Evolutionary conservation across 1,140 invertebrate genomes (phyloP).

Genomic region (Zeugodacus cucurbitae): DNA sequence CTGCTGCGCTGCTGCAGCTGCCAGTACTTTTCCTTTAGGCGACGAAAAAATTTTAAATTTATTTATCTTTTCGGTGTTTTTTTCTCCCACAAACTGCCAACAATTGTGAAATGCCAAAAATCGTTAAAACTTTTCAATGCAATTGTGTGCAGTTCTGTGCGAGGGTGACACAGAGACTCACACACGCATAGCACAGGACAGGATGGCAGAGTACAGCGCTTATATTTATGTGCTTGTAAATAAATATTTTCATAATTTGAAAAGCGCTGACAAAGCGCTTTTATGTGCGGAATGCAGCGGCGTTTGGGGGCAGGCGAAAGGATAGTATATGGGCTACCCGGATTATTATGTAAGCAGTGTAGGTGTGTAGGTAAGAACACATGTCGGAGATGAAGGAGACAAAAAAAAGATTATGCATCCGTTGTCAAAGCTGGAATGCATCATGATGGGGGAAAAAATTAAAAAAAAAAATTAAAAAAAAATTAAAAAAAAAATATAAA

Average conservation of each 20-base stretch:
- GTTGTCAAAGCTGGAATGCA: not conserved
- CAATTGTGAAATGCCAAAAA: constrained; percentile 37
- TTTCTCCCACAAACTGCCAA: not conserved
- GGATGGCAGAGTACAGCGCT: not conserved
- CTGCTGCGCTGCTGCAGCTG: not conserved
- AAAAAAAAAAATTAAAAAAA: not conserved
- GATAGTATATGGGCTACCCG: not conserved
- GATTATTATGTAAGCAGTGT: not conserved
- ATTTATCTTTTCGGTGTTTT: not conserved
- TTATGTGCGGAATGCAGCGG: not conserved
- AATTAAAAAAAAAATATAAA: not conserved
- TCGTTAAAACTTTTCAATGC: constrained; percentile 38
- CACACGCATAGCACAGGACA: not conserved
- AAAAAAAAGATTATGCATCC: not conserved
- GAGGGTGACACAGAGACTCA: not conserved
- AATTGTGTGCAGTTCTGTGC: not conserved
- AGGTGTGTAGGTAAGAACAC: not conserved
- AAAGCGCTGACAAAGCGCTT: constrained; percentile 28
- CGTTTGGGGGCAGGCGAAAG: not conserved
- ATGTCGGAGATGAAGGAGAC: not conserved
- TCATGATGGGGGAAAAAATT: no score
- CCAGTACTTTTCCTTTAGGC: not conserved
- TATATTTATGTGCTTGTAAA: not conserved
- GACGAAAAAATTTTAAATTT: not conserved
- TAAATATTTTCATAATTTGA: constrained; percentile 40